A percentile compares a stretch with the other conserved stretches of the same genome.
phyloP scores from a whole-genome alignment of 2,797 vertebrate genomes.

The Tiaroga cobitis region DNA sequence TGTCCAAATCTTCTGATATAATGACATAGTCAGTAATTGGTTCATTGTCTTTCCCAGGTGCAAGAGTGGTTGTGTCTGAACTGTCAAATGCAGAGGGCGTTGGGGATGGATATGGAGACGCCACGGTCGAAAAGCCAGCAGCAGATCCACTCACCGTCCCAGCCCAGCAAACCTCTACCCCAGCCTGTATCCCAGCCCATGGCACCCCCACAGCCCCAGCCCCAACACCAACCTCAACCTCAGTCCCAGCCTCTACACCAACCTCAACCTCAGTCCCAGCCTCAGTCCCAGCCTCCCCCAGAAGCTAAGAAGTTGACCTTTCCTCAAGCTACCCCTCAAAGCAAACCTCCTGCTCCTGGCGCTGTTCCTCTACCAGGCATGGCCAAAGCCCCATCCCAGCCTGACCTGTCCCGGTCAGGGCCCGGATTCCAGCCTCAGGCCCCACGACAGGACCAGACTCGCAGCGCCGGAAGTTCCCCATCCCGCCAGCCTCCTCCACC shows the following conservation, averaged over 20 bases:
- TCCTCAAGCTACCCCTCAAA: constrained; percentile 58
- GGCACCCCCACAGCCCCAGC: constrained; percentile 59
- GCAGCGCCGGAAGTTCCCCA: constrained; percentile 82
- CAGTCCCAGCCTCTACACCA: constrained; percentile 55
- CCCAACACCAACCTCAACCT: constrained; percentile 61
- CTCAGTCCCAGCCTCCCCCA: constrained; percentile 59
- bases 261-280: constrained; percentile 26
- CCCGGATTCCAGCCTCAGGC: constrained; percentile 78
- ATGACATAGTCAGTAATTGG: constrained; percentile 13
- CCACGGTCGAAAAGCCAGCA: constrained; percentile 98
- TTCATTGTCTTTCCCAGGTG: constrained; percentile 77
- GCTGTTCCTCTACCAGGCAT: constrained; percentile 79
- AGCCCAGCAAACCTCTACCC: constrained; percentile 84
- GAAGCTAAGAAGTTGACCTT: constrained; percentile 67
- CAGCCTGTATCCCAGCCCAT: constrained; percentile 66
- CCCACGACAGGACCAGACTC: constrained; percentile 83
- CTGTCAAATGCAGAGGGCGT: constrained; percentile 98
- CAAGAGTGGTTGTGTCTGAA: constrained; percentile 99
- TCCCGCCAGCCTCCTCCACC: constrained; percentile 85
- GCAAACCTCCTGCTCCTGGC: constrained; percentile 75
- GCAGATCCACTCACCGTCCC: constrained; percentile 92
- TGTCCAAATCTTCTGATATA: background rate
- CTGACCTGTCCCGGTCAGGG: constrained; percentile 81
- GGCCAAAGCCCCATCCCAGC: constrained; percentile 85
- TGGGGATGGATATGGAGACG: constrained; percentile 99